Base-by-base conservation (phyloP, 2,113 vertebrate species). In the Semicossyphus pulcher region DNA sequence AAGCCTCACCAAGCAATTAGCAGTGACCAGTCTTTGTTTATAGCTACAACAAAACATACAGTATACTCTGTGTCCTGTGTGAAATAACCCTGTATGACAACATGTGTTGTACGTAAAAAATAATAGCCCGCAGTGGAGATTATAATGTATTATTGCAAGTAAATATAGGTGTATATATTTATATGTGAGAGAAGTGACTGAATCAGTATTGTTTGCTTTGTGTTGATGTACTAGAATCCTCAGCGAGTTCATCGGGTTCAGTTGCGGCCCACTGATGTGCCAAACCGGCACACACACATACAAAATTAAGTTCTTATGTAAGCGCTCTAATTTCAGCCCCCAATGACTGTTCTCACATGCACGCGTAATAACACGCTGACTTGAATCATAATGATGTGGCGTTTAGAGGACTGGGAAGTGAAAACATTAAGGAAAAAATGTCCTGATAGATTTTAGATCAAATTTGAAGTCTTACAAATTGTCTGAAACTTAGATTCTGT, bases 261-360 rank as follows among this genome's bases (percentile, higher is more conserved):
- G 18, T 45, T 62, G 42, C 21, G 45, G 48, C 51, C 53, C 68
- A 28, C n/a, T 31, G 21, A 36, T 34, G 45, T 32, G n/a, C 32
- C 60, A 11, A 47, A 41, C 47, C 56, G 23, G 45, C 59, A 2
- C 45, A 53, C 63, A 72, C 67, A 16, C 57, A 56, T 28, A 31
- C 54, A 66, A 59, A 76, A 74, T 42, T 5, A 10, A 59, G 57
- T 52, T 74, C 0, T 63, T 73, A 56, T 20, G 29, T 77, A 74
- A 64, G 34, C 7, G 21, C 32, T 74, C 54, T 71, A 52, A 76
- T 71, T 76, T 63, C 56, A 85, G 67, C 71, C 72, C n/a, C 48
- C 29, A 47, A 9, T 59, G 72, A 69, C 36, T 66, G 58, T 45
- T 59, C 41, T 70, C 67, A 76, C 26, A 32, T 10, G 53, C 56